phyloP scores from a whole-genome alignment of 2,797 vertebrate genomes.

The Tokudaia muenninki region DNA sequence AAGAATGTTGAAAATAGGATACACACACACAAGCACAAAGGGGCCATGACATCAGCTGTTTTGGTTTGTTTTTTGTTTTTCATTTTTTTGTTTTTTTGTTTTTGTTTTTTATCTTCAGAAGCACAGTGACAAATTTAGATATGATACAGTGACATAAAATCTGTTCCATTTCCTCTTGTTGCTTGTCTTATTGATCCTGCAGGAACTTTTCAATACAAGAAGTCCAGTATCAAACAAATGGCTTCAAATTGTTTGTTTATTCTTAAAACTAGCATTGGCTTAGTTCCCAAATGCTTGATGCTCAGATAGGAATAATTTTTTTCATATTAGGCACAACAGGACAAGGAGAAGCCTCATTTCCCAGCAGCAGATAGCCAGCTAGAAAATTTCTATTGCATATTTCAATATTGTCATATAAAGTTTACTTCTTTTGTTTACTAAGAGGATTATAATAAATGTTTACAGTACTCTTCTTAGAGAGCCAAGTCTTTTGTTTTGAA shows the following conservation, averaged over 20 bases:
- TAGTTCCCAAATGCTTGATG: slow-evolving; percentile 52
- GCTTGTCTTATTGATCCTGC: slow-evolving; percentile 66
- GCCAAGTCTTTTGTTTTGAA: neutral
- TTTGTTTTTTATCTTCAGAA: neutral
- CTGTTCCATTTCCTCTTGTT: neutral
- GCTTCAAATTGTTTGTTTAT: slow-evolving; percentile 70
- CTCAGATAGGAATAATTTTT: slow-evolving; percentile 41
- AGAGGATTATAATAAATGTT: slow-evolving; percentile 57
- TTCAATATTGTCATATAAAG: slow-evolving; percentile 42
- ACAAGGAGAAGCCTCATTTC: slow-evolving; percentile 62
- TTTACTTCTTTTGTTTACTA: slow-evolving; percentile 54
- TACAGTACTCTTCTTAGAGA: slow-evolving; percentile 2
- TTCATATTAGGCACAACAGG: neutral
- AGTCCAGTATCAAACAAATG: slow-evolving; percentile 58
- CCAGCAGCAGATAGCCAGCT: slow-evolving; percentile 9
- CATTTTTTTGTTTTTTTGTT: neutral
- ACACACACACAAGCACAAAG: slow-evolving; percentile 33
- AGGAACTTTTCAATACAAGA: slow-evolving; percentile 48
- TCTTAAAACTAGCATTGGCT: slow-evolving; percentile 73
- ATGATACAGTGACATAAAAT: slow-evolving; percentile 32
- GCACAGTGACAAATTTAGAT: slow-evolving; percentile 49
- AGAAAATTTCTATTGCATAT: neutral
- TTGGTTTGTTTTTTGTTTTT: neutral
- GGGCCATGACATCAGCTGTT: slow-evolving; percentile 41
- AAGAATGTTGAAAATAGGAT: slow-evolving; percentile 38